Percentiles rank a stretch among this genome's conserved stretches.
Conservation (phyloP, 1,140 invertebrate genomes). For the Elymnias hypermnestra region DNA sequence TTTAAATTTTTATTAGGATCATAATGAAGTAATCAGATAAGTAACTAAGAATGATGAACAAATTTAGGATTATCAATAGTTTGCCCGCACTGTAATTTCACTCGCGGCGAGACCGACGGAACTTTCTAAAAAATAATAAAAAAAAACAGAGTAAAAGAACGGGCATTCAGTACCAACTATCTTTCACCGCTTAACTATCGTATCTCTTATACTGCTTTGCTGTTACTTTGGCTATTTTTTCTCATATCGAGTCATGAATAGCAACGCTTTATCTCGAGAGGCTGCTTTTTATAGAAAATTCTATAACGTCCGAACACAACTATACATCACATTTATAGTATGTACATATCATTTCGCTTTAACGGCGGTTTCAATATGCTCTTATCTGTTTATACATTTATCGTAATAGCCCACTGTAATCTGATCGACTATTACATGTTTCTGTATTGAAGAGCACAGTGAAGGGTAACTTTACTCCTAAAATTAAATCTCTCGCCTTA, state of each 20-base stretch:
- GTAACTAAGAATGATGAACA: constrained; percentile 55
- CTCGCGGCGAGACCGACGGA: constrained; percentile 58
- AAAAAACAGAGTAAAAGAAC: constrained; percentile 68
- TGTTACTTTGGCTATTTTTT: constrained; percentile 40
- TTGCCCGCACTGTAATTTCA: constrained; percentile 64
- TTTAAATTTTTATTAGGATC: too few relatives aligned
- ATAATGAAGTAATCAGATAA: constrained; percentile 42
- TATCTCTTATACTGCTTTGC: constrained; percentile 45
- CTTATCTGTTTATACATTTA: not conserved
- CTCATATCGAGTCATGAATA: constrained; percentile 32
- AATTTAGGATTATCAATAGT: constrained; percentile 54
- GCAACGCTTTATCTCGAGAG: constrained; percentile 12
- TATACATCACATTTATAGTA: too few relatives aligned
- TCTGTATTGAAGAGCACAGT: constrained; percentile 27
- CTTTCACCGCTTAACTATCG: constrained; percentile 70
- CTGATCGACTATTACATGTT: constrained; percentile 15
- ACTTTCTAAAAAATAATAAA: constrained; percentile 73
- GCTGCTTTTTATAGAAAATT: constrained; percentile 12
- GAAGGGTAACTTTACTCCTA: constrained; percentile 54
- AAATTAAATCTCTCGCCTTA: constrained; percentile 60
- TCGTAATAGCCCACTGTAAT: constrained; percentile 5
- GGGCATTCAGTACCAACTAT: constrained; percentile 62
- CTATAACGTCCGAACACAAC: not conserved
- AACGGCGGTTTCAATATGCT: not conserved
- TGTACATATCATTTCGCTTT: too few relatives aligned